Evolutionary conservation across 2,797 vertebrate genomes (phyloP).

Genomic region (Mycteria americana): DNA sequence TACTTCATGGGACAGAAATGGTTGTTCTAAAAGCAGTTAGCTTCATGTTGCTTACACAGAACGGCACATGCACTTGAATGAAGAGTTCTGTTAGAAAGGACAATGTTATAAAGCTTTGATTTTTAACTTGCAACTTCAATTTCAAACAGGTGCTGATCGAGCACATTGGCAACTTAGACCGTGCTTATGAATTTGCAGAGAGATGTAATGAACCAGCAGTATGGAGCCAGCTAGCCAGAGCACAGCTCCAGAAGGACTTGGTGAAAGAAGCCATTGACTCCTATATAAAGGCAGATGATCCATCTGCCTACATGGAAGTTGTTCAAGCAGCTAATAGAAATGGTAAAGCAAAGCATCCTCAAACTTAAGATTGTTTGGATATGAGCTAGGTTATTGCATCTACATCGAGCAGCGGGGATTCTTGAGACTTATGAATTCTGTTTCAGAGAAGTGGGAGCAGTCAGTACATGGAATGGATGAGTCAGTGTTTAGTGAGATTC

Average conservation of each 20-base stretch:
- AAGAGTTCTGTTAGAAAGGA: neutral
- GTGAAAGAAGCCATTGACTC: conserved; percentile 92
- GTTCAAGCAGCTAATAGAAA: conserved; percentile 86
- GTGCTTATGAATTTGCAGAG: conserved; percentile 79
- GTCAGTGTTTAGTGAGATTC: neutral
- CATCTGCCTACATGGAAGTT: conserved; percentile 88
- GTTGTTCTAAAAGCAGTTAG: neutral
- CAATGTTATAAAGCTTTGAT: neutral
- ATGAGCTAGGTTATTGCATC: neutral
- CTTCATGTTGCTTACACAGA: neutral
- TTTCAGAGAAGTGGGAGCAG: neutral
- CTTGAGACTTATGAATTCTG: neutral
- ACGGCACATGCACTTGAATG: neutral
- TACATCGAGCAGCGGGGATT: neutral
- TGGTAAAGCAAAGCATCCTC: conserved; percentile 67
- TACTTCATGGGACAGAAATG: neutral
- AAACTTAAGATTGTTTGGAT: neutral
- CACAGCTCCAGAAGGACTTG: conserved; percentile 87
- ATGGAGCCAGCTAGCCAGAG: conserved; percentile 88
- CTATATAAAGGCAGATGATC: conserved; percentile 87
- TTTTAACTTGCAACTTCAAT: conserved; percentile 1
- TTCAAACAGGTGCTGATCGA: conserved; percentile 86
- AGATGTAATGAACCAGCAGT: conserved; percentile 84
- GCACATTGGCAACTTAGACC: conserved; percentile 80
- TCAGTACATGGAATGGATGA: neutral